Conservation (phyloP, 2,113 vertebrate species). For the Noctilio leporinus region DNA sequence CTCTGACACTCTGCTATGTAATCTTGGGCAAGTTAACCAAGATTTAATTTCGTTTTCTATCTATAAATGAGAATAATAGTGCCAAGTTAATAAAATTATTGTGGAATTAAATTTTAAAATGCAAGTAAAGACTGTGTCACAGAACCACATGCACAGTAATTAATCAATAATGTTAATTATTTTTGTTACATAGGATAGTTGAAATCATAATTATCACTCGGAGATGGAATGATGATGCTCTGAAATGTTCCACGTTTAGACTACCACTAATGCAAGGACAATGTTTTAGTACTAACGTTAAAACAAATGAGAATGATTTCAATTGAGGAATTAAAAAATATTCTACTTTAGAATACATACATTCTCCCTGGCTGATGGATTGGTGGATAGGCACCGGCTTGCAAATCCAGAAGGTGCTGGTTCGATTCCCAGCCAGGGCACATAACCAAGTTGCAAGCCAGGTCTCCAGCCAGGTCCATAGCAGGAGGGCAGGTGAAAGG, state of each 20-base stretch:
- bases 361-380: no score
- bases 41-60: neutral
- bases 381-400: no score
- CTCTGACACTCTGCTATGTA: neutral
- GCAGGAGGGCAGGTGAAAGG: no score
- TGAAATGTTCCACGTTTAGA: neutral
- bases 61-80: neutral
- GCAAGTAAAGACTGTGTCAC: neutral
- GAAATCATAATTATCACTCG: neutral
- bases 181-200: neutral
- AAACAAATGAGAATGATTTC: neutral
- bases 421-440: no score
- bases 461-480: no score
- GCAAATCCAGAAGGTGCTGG: no score
- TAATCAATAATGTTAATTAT: neutral
- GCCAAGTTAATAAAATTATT: neutral
- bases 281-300: neutral
- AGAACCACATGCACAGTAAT: neutral
- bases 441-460: no score
- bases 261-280: neutral
- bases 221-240: neutral
- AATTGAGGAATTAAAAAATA: neutral
- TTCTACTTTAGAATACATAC: no score
- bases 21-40: neutral
- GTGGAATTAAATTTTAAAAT: neutral